Conservation (phyloP, 2,113 vertebrate genomes). For the Phocoena phocoena region DNA sequence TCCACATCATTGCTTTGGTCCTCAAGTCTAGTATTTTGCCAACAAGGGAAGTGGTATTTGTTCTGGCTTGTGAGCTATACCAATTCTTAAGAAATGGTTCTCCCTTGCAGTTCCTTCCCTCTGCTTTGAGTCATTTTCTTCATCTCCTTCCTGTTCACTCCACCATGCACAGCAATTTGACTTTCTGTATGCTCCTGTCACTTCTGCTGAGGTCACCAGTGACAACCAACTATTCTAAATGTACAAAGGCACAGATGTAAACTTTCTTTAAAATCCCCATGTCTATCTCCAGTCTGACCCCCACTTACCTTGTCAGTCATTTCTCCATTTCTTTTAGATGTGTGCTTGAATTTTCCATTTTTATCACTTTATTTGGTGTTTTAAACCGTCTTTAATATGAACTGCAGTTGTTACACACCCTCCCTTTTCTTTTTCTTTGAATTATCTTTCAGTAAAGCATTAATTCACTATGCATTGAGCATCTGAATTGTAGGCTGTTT, state of each 20-base stretch:
- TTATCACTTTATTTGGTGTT: neutral
- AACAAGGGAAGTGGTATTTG: neutral
- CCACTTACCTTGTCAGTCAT: neutral
- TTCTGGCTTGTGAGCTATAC: neutral
- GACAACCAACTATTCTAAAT: neutral
- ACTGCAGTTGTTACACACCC: neutral
- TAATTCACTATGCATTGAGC: neutral
- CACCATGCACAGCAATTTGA: neutral
- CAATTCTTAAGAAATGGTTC: neutral
- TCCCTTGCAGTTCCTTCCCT: neutral
- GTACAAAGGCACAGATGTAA: neutral
- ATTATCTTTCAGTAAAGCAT: slow-evolving; percentile 36
- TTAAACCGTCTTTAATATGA: slow-evolving; percentile 30
- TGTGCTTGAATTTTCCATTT: slow-evolving; percentile 3
- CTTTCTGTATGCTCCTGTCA: neutral
- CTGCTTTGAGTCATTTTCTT: slow-evolving; percentile 15
- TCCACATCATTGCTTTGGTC: neutral
- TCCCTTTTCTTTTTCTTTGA: neutral
- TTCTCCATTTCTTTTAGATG: neutral
- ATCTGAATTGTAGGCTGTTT: neutral
- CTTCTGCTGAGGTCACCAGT: neutral
- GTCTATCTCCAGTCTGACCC: neutral
- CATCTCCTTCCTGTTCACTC: neutral
- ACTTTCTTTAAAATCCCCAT: neutral
- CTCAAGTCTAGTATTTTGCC: slow-evolving; percentile 2